Conservation (phyloP, 2,797 vertebrate genomes). For the Danio jaintianensis region DNA sequence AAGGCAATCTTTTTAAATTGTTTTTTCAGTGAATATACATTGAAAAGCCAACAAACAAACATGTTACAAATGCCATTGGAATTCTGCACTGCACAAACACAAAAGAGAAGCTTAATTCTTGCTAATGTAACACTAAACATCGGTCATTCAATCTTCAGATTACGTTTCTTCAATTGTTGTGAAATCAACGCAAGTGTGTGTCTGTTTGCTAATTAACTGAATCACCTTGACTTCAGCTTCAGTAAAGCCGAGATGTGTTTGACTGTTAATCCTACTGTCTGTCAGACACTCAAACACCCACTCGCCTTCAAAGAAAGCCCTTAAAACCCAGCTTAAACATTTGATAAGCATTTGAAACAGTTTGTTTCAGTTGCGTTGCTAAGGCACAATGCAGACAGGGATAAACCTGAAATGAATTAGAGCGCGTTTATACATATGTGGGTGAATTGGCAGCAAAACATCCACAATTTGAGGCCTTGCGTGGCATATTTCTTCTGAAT, state of each 20-base stretch:
- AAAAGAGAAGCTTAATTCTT: constrained; percentile 2
- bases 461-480: constrained; percentile 10
- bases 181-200: background rate
- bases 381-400: background rate
- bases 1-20: no score
- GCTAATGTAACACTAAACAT: background rate
- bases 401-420: constrained; percentile 32
- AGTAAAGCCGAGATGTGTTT: background rate
- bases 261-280: background rate
- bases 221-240: background rate
- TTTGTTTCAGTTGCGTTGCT: constrained; percentile 21
- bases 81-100: background rate
- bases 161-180: constrained; percentile 9
- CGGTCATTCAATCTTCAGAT: background rate
- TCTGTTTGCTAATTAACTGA: constrained; percentile 3
- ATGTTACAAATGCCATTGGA: no score
- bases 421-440: constrained; percentile 1
- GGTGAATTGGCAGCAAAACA: constrained; percentile 26
- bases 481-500: constrained; percentile 12
- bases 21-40: no score
- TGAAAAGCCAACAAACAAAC: no score
- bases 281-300: constrained; percentile 8
- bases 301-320: background rate
- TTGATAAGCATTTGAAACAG: constrained; percentile 3
- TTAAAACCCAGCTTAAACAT: constrained; percentile 3